Base-by-base conservation (phyloP, 1,140 invertebrate genomes). In the Orchestia grillus region DNA sequence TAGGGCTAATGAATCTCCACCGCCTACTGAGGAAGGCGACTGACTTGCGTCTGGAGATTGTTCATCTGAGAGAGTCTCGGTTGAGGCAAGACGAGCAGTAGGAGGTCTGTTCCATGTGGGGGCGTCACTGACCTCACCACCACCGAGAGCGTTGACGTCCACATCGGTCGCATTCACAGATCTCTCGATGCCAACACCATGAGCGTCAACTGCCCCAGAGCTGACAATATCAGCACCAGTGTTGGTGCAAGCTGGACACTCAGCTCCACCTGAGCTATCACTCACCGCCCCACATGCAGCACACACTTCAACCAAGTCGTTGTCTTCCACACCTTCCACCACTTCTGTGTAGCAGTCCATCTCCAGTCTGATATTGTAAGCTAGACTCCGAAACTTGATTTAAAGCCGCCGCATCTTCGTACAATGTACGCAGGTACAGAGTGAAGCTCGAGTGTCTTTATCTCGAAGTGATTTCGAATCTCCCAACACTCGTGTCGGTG, bases 81-180 rank as follows among this genome's bases (percentile, higher is more conserved):
- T n/a, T 0, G 92, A 94, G 6, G 92, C 92, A 44, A 94, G 92
- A 47, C 92, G 92, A 45, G 92, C 92, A 6, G 92, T 44, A 28
- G 92, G 92, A 40, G 92, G 92, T 47, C 41, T 45, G 44, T 11
- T n/a, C 92, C 92, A 94, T 90, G 43, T 42, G 62, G 62, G 62
- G 28, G 62, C 36, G 62, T 3, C 11, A 36, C 1, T 36, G 28
- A 77, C 62, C 19, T 43, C 88, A 19, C 41, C 28, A 44, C 88
- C 88, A 42, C 4, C 19, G 28, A 8, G 87, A 40, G 8, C 36
- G 40, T 8, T 88, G 8, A 42, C 28, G 88, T 42, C 88, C 44
- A 44, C 88, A 42, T 4, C 36, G 28, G 88, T 91, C 8, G 41
- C 44, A 42, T 91, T 91, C 41, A 42, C 44, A 43, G 19, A 41